Evolutionary conservation across 2,113 vertebrate genomes (phyloP).

Genomic region (Salvelinus namaycush): DNA sequence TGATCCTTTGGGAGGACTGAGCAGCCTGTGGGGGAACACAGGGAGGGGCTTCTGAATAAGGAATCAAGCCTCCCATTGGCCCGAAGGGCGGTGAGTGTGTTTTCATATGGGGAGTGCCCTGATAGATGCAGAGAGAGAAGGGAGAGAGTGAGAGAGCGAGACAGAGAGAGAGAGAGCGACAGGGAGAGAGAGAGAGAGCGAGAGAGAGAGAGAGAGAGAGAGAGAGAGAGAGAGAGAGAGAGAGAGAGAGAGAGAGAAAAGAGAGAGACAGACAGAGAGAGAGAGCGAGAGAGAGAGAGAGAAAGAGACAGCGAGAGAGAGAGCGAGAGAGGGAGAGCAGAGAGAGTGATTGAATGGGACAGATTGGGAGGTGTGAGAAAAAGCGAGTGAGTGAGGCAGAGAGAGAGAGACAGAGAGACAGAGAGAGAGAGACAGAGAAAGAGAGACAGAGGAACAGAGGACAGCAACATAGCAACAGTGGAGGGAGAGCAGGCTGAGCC

Average conservation of each 20-base stretch:
- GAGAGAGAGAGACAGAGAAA: not conserved
- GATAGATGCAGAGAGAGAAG: not conserved
- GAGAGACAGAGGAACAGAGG: not conserved
- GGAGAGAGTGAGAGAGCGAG: no score
- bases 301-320: not conserved
- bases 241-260: not conserved
- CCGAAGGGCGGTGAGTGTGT: not conserved
- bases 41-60: constrained; percentile 56
- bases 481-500: not conserved
- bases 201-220: not conserved
- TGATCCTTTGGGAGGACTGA: constrained; percentile 47
- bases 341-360: constrained; percentile 19
- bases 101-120: not conserved
- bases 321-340: not conserved
- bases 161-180: no score
- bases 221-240: not conserved
- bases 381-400: not conserved
- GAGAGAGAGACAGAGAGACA: not conserved
- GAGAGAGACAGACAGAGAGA: not conserved
- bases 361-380: no score
- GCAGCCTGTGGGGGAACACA: not conserved
- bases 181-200: not conserved
- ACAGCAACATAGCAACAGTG: not conserved
- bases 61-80: constrained; percentile 62
- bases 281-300: no score